Evolutionary conservation across 1,140 invertebrate species (phyloP), one percentile per base, ranked within the genome.

Genomic region (Nilaparvata lugens): DNA sequence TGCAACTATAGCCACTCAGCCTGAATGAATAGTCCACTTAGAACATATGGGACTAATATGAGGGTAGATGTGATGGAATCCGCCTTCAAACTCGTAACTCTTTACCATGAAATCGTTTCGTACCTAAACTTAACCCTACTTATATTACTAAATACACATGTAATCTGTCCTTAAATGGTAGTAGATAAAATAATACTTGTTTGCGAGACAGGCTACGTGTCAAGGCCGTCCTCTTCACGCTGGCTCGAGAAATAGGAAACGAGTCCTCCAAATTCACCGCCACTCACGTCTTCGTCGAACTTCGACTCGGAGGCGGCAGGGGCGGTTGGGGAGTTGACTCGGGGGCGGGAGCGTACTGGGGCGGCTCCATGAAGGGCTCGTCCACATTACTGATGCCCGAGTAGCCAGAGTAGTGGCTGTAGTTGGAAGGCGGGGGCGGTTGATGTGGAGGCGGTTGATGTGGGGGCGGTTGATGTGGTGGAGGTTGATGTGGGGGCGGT

Each of bases 241-340:
- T 90, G 88, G 73, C 87, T 89, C 60, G 88, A 90, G 74, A 91
- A 91, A 73, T 91, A 91, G 61, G 88, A 90, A n/a, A 90, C 88
- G 60, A 91, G 76, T 14, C 88, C 88, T n/a, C 87, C 86, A 73
- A 89, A 90, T 68, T 88, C 87, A 28, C 86, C 80, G 51, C 79
- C 78, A 45, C 81, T 80, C 64, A 83, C 79, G 56, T 82, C 81
- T 31, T 74, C 74, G 54, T 74, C 76, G 18, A 72, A 75, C 21
- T 74, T 68, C 60, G 25, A 28, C 25, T 28, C 7, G 25, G 3
- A n/a, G 25, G 31, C 7, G 31, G 3, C 56, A 14, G 55, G 4
- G 40, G 40, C 25, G 18, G 11, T 7, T 19, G 52, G 19, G 62
- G 28, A 13, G 58, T 52, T 14, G 24, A 28, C 3, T 3, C 25